These are phyloP conservation scores for Diabrotica balteata DNA, from an alignment of 2,888 invertebrate genomes.

Conservation along the genomic window DNA sequence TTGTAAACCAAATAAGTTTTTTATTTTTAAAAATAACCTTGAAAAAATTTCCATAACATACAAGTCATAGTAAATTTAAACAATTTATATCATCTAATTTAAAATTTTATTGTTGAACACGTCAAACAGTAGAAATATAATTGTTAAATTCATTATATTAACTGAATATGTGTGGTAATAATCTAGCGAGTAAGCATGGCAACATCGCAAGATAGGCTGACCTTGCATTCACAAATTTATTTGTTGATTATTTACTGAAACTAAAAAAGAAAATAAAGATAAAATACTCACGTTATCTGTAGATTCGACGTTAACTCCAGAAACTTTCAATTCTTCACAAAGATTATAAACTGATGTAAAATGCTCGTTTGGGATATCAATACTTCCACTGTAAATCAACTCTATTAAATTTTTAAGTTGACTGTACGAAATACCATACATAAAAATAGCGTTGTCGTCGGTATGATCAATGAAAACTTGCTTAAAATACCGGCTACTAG, in stretches of 20 bases:
- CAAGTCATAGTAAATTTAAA: too few species aligned
- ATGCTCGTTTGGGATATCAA: constrained; percentile 71
- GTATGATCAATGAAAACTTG: constrained; percentile 77
- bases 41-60: too few species aligned
- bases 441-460: constrained; percentile 72
- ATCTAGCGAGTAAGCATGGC: neutral
- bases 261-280: constrained; percentile 9
- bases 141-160: too few species aligned
- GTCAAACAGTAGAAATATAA: too few species aligned
- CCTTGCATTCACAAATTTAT: constrained; percentile 9
- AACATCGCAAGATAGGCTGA: constrained; percentile 1
- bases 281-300: constrained; percentile 33
- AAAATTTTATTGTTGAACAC: too few species aligned
- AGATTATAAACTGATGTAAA: constrained; percentile 71
- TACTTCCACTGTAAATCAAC: constrained; percentile 76
- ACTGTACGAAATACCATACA: constrained; percentile 71
- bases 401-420: constrained; percentile 72
- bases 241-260: constrained; percentile 7
- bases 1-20: too few species aligned
- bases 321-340: constrained; percentile 72
- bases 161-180: too few species aligned
- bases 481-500: constrained; percentile 80
- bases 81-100: too few species aligned
- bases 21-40: too few species aligned
- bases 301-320: constrained; percentile 58